These are phyloP conservation scores for Macheiramphus alcinus DNA, from an alignment of 2,113 vertebrate species.

Conservation along the genomic window DNA sequence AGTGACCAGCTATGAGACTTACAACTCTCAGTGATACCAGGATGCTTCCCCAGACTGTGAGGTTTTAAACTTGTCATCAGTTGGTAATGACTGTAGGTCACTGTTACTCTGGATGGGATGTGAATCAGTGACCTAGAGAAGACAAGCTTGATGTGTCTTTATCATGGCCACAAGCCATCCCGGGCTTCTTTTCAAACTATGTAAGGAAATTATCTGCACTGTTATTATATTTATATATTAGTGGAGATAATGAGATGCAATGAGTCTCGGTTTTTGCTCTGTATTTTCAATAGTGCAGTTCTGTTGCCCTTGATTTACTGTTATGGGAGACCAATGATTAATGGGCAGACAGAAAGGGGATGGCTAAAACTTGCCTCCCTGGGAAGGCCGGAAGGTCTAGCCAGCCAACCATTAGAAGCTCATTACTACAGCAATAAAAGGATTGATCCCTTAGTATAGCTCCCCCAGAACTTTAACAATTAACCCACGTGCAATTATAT, in stretches of 20 bases:
- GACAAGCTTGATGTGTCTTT: not conserved
- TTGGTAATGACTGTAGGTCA: not conserved
- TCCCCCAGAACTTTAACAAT: conserved; percentile 59
- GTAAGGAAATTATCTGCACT: not conserved
- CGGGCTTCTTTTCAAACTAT: not conserved
- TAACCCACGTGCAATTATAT: conserved; percentile 61
- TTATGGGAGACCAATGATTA: conserved; percentile 25
- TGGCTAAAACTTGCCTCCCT: not conserved
- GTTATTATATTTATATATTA: not conserved
- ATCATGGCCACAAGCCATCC: not conserved
- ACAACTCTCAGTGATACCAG: not conserved
- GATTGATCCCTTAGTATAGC: conserved; percentile 57
- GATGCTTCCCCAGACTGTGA: not conserved
- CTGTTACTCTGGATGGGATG: not conserved
- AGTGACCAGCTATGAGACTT: not conserved
- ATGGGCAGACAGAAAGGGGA: not conserved
- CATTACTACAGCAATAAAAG: conserved; percentile 63
- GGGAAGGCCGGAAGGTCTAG: conserved; percentile 6
- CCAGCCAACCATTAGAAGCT: conserved; percentile 63
- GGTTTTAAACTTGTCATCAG: not conserved
- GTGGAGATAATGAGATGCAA: not conserved
- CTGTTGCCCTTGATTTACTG: conserved; percentile 18
- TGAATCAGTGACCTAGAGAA: not conserved
- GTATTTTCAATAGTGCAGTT: not conserved
- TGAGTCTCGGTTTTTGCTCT: not conserved